Base-by-base conservation (phyloP, 2,888 invertebrate species). In the Brachycybe producta region DNA sequence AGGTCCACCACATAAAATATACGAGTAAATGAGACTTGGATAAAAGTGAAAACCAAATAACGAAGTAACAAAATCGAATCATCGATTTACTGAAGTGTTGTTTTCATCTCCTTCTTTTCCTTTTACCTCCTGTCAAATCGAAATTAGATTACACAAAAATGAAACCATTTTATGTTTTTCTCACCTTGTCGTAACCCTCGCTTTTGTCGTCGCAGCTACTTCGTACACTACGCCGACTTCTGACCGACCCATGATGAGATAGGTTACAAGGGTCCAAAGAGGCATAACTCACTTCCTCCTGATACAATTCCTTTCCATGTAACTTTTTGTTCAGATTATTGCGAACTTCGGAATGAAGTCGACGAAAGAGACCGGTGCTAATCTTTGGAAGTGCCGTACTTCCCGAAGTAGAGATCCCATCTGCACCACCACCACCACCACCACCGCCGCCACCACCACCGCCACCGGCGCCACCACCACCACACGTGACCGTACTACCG, bases 361-460 rank as follows among this genome's bases (percentile, higher is more conserved):
- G 17, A 8, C 40, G 17, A 15, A 46, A 38, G 19, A 46, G 28
- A n/a, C 46, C 40, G 7, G 45, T 17, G 13, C 40, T 40, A 13
- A 40, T 39, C 19, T 48, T 48, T 15, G 41, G 17, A 21, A 21
- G 19, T 3, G 38, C 17, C 11, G 7, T 38, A 13, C 17, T 7
- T 7, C 17, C 11, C 41, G 24, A 23, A 17, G 8, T 11, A 21
- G 15, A 8, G 5, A 11, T n/a, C 7, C 36, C 36, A n/a, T 26
- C 34, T 4, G 8, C 27, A n/a, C 30, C 34, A 17, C 17, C 45
- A 7, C 13, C 13, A 3, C 34, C 32, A 3, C 34, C 17, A 17
- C 45, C 23, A 32, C 46, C 5, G 61, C 61, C 47, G 62, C 63
- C 40, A 58, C 52, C 17, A 59, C 55, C 26, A 54, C 55, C 43